A percentile compares a stretch with the other conserved stretches of the same genome.
These are phyloP conservation scores for Eulemur rufifrons DNA, from an alignment of 2,113 vertebrate species.

Conservation along the genomic window DNA sequence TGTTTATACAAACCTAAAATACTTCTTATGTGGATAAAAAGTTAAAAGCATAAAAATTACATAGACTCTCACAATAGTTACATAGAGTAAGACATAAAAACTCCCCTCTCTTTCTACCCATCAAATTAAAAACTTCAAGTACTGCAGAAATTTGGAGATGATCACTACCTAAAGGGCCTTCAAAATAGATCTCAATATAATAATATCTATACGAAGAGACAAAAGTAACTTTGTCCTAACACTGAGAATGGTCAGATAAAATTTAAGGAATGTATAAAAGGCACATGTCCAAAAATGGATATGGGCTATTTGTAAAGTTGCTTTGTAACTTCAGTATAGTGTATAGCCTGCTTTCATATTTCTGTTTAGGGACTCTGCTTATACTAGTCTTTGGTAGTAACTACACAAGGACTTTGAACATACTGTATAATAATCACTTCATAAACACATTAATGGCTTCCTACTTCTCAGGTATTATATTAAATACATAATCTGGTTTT, in stretches of 20 bases:
- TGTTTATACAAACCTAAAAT: background rate
- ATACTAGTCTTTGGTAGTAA: background rate
- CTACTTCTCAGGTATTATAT: background rate
- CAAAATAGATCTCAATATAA: background rate
- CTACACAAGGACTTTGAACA: background rate
- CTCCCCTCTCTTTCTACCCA: background rate
- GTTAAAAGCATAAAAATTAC: background rate
- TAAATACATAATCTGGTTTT: constrained; percentile 1
- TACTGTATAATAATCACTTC: background rate
- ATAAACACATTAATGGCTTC: background rate
- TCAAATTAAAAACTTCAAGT: background rate
- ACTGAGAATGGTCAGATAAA: background rate
- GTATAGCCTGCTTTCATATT: background rate
- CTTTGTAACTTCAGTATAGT: background rate
- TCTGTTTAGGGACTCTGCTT: background rate
- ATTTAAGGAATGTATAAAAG: background rate
- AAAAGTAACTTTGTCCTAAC: background rate
- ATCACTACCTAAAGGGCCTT: background rate
- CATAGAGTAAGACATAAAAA: background rate
- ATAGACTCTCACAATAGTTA: background rate
- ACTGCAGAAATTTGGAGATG: background rate
- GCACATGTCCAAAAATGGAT: background rate
- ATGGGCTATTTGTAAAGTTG: background rate
- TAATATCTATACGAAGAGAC: background rate
- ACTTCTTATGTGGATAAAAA: background rate